Percentiles rank a stretch among this genome's conserved stretches.
These are phyloP conservation scores for Eupithecia insigniata DNA, from an alignment of 2,888 invertebrate genomes.

Conservation along the genomic window DNA sequence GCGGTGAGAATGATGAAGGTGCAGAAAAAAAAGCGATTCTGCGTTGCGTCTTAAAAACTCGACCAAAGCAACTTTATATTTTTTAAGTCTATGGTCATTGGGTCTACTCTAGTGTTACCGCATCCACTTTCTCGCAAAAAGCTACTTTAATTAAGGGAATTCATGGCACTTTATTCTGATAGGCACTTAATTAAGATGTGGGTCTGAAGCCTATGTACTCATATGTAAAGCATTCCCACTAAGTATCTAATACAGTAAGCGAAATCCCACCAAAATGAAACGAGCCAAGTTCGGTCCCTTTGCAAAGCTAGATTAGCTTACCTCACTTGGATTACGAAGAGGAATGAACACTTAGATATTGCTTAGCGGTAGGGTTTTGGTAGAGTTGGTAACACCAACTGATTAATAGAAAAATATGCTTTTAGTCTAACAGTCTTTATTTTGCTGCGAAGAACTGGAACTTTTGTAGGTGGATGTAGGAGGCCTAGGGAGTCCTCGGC, in stretches of 20 bases:
- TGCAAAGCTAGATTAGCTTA: constrained; percentile 23
- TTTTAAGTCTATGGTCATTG: not conserved
- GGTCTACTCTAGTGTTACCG: not conserved
- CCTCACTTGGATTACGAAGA: constrained; percentile 18
- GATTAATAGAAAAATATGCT: not conserved
- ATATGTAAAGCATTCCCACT: constrained; percentile 3
- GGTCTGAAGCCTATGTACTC: not conserved
- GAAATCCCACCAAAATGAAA: constrained; percentile 42
- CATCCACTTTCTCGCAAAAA: not conserved
- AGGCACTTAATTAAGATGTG: not conserved
- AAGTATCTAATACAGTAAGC: constrained; percentile 22
- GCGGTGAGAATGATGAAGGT: too few species aligned
- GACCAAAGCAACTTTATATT: too few species aligned
- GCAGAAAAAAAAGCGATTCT: too few species aligned
- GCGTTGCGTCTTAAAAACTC: too few species aligned
- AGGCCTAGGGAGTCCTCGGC: too few species aligned
- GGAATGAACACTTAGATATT: not conserved
- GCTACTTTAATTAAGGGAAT: not conserved
- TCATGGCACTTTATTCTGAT: not conserved
- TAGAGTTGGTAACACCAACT: not conserved
- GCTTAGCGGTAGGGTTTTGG: not conserved
- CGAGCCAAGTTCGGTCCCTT: constrained; percentile 46
- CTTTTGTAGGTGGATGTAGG: too few species aligned
- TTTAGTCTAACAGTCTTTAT: not conserved
- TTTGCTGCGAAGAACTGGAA: too few species aligned